Base-by-base conservation (phyloP, 2,113 vertebrate genomes). In the Chrysemys picta region DNA sequence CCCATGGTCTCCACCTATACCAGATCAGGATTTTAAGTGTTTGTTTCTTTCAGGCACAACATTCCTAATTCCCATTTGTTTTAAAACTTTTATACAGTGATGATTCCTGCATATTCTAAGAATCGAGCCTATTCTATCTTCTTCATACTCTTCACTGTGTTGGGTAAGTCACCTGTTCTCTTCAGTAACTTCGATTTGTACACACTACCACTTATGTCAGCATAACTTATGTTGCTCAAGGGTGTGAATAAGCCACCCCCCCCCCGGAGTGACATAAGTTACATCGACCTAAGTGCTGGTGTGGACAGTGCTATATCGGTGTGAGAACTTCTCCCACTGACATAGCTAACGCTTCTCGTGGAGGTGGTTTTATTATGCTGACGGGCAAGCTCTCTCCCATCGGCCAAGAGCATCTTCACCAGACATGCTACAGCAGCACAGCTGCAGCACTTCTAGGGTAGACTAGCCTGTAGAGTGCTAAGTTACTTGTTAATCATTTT, bases 61-160 rank as follows among this genome's bases (percentile, higher is more conserved):
- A 93, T 82, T 42, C 80, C 3, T 81, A 75, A 42, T 47, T 35
- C 38, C 82, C 4, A 22, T n/a, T 5, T 85, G 59, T 91, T 87
- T 85, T 11, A 82, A 91, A 13, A 87, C 83, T 93, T 24, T 91
- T 49, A 8, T 38, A 57, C 98, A 99, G 99, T 99, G 89, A 99
- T 99, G 99, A 98, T 99, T 45, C 99, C 99, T 5, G 99, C 99
- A 0, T 99, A 99, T 96, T 99, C 99, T 17, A 96, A 98, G 80
- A 99, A 99, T 97, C 97, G 99, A 96, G 98, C 92, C 2, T 99
- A 99, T 81, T 97, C 98, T 4, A 75, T 99, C 85, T 99, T 99
- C 98, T 99, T 99, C 92, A 98, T 99, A 57, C 72, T 98, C 50
- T 99, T 99, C 97, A 99, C 99, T 79, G 98, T 99, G 4, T 98